Conservation (phyloP, 1,140 invertebrate genomes). For the Zaprionus camerounensis region DNA sequence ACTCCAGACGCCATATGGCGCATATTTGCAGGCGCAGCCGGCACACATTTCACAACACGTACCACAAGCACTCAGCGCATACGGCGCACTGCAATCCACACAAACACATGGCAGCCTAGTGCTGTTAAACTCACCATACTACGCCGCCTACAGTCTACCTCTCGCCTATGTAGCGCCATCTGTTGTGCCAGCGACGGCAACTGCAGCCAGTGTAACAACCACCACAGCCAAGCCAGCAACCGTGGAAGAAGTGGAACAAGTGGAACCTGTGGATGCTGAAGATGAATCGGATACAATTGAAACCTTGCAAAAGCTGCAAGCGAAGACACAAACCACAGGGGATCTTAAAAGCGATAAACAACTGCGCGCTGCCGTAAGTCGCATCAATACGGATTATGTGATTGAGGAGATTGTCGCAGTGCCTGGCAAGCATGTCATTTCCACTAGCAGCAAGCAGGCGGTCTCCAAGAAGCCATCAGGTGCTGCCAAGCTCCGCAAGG, state of each 20-base stretch:
- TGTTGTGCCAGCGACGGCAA: constrained; percentile 6
- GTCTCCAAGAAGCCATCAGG: neutral
- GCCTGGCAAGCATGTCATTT: constrained; percentile 69
- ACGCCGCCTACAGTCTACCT: constrained; percentile 50
- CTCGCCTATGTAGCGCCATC: constrained; percentile 62
- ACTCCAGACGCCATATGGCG: constrained; percentile 4
- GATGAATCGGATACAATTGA: constrained; percentile 37
- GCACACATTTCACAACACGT: constrained; percentile 5
- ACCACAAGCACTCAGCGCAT: constrained; percentile 9
- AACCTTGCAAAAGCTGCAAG: constrained; percentile 62
- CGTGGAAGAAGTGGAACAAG: constrained; percentile 37
- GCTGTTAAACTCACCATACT: constrained; percentile 53
- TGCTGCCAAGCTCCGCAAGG: constrained; percentile 44
- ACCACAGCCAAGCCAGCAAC: constrained; percentile 42
- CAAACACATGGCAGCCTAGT: constrained; percentile 17
- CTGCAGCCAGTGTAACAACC: constrained; percentile 39
- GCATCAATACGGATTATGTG: constrained; percentile 74
- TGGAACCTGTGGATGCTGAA: constrained; percentile 21
- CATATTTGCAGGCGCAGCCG: constrained; percentile 11
- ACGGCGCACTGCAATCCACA: constrained; percentile 33
- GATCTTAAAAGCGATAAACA: constrained; percentile 66
- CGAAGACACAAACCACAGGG: constrained; percentile 47
- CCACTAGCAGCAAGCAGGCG: constrained; percentile 36
- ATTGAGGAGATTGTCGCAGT: constrained; percentile 76
- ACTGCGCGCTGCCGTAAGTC: constrained; percentile 60